A percentile compares a stretch with the other conserved stretches of the same genome.
Conservation (phyloP, 1,140 invertebrate species). For the Streblospio benedicti region DNA sequence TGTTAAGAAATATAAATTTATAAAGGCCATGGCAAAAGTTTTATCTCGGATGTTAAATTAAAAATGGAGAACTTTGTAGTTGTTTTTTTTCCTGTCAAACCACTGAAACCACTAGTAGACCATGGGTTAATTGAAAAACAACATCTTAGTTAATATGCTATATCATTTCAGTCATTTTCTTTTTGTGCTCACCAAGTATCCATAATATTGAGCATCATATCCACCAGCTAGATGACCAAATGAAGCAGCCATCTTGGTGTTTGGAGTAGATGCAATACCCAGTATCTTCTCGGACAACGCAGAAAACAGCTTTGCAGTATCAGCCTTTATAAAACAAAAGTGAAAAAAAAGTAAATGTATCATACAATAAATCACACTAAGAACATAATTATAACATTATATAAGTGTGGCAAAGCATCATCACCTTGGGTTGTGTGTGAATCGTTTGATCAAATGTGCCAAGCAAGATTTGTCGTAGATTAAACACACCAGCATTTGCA, state of each 20-base stretch:
- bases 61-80: too few species aligned
- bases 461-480: slow-evolving; percentile 50
- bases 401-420: neutral
- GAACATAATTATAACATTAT: neutral
- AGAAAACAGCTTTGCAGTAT: slow-evolving; percentile 46
- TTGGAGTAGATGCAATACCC: slow-evolving; percentile 45
- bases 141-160: too few species aligned
- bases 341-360: neutral
- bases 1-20: too few species aligned
- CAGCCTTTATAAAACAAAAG: slow-evolving; percentile 30
- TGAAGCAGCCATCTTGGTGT: slow-evolving; percentile 51
- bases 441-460: slow-evolving; percentile 52
- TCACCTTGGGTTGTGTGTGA: slow-evolving; percentile 40
- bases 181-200: slow-evolving; percentile 53
- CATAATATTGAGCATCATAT: slow-evolving; percentile 56
- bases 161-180: too few species aligned
- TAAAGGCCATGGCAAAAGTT: too few species aligned
- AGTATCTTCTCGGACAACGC: slow-evolving; percentile 45
- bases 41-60: too few species aligned
- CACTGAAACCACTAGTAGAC: too few species aligned
- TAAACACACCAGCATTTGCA: slow-evolving; percentile 51
- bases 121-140: too few species aligned
- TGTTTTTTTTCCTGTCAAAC: too few species aligned
- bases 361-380: neutral
- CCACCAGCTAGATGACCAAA: slow-evolving; percentile 53